phyloP scores from a whole-genome alignment of 2,797 vertebrate genomes.

The Anomalospiza imberbis region DNA sequence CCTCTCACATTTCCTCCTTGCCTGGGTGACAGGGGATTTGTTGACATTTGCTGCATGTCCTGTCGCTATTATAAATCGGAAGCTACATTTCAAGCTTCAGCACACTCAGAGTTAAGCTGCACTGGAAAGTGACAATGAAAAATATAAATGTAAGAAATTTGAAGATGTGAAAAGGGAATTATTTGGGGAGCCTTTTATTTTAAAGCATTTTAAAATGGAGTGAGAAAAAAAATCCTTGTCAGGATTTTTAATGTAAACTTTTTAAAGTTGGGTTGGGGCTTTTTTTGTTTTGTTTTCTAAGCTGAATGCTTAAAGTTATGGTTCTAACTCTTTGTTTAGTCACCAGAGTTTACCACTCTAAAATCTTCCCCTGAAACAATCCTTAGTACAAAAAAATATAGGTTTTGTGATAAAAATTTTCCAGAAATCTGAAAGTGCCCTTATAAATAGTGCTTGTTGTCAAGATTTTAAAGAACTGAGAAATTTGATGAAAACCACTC shows the following conservation, averaged over 20 bases:
- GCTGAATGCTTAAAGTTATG: neutral
- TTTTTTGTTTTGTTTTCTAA: neutral
- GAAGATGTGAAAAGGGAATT: constrained; percentile 42
- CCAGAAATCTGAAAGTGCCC: neutral
- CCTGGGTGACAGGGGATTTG: constrained; percentile 66
- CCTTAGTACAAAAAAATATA: neutral
- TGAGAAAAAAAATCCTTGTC: neutral
- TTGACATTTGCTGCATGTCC: constrained; percentile 75
- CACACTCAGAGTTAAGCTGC: constrained; percentile 73
- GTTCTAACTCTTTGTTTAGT: neutral
- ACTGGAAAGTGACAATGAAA: constrained; percentile 54
- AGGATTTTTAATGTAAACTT: neutral
- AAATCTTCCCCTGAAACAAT: neutral
- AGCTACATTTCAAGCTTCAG: constrained; percentile 75
- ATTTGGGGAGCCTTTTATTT: neutral
- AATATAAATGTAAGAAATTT: constrained; percentile 59
- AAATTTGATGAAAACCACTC: neutral
- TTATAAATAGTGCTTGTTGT: neutral
- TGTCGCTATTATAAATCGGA: constrained; percentile 70
- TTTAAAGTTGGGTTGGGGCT: neutral
- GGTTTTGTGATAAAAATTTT: neutral
- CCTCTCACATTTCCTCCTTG: constrained; percentile 68
- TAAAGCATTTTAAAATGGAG: neutral
- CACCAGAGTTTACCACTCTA: neutral
- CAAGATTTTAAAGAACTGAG: neutral